Evolutionary conservation across 2,888 invertebrate genomes (phyloP).

Genomic region (Phorcus lineatus): DNA sequence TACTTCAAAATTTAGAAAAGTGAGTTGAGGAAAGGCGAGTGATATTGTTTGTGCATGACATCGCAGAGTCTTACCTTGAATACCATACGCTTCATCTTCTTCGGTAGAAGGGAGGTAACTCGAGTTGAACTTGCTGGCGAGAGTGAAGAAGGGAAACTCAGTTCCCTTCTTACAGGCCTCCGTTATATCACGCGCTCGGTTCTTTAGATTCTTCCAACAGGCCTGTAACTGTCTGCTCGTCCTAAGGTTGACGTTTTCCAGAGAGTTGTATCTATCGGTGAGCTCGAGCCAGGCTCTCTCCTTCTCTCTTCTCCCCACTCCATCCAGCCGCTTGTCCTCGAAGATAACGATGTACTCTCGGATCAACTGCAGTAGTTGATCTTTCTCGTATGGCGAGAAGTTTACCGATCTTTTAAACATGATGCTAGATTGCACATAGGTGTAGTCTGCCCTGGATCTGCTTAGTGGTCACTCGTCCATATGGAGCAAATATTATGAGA

Average conservation of each 20-base stretch:
- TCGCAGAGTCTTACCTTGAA: background rate
- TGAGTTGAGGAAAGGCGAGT: no score
- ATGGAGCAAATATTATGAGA: no score
- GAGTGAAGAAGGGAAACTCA: background rate
- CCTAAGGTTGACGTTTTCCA: constrained; percentile 2
- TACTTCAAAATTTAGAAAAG: no score
- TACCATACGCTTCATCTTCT: background rate
- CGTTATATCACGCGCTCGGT: background rate
- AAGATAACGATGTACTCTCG: constrained; percentile 15
- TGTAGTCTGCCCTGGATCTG: no score
- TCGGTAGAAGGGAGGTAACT: background rate
- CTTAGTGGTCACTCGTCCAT: no score
- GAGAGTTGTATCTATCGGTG: constrained; percentile 22
- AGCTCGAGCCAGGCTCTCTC: constrained; percentile 24
- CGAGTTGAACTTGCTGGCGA: background rate
- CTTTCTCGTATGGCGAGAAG: constrained; percentile 25
- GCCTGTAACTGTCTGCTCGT: constrained; percentile 18
- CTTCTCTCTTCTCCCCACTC: constrained; percentile 22
- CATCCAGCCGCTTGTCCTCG: constrained; percentile 22
- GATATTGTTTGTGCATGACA: no score
- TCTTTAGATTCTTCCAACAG: constrained; percentile 29
- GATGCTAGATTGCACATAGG: no score
- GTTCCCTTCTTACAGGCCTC: background rate
- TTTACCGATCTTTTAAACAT: constrained; percentile 24
- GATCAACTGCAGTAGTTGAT: constrained; percentile 22